Conservation (phyloP, 1,140 invertebrate genomes). For the Dinothrombium tinctorium region DNA sequence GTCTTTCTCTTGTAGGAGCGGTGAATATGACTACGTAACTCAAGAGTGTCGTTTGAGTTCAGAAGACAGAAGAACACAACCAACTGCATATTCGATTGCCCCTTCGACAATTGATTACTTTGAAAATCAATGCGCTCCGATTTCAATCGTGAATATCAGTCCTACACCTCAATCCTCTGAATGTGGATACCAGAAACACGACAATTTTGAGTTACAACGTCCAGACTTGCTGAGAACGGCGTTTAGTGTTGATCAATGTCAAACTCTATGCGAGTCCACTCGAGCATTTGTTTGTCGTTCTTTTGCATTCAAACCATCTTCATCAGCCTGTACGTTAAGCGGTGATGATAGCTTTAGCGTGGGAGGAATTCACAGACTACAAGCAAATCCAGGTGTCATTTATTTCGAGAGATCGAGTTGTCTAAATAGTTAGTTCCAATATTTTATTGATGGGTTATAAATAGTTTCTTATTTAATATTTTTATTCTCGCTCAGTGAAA, state of each 20-base stretch:
- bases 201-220: constrained; percentile 15
- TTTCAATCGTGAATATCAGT: not conserved
- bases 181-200: constrained; percentile 15
- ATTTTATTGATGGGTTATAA: not conserved
- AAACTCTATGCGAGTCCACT: constrained; percentile 14
- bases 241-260: constrained; percentile 13
- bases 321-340: constrained; percentile 14
- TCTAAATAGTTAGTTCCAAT: constrained; percentile 19
- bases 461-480: not conserved
- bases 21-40: constrained; percentile 24
- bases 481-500: constrained; percentile 23
- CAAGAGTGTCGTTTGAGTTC: constrained; percentile 24
- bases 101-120: constrained; percentile 25
- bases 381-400: constrained; percentile 19
- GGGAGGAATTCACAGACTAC: constrained; percentile 18
- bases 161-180: not conserved
- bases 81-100: constrained; percentile 21
- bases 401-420: constrained; percentile 29
- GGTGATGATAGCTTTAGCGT: constrained; percentile 14
- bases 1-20: constrained; percentile 26
- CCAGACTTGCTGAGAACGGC: constrained; percentile 14
- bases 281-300: constrained; percentile 16
- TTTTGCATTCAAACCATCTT: constrained; percentile 13
- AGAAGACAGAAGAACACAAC: constrained; percentile 22
- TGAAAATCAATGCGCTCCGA: constrained; percentile 25